These are phyloP conservation scores for Chouioia cunea DNA, from an alignment of 2,888 invertebrate species.

Conservation along the genomic window DNA sequence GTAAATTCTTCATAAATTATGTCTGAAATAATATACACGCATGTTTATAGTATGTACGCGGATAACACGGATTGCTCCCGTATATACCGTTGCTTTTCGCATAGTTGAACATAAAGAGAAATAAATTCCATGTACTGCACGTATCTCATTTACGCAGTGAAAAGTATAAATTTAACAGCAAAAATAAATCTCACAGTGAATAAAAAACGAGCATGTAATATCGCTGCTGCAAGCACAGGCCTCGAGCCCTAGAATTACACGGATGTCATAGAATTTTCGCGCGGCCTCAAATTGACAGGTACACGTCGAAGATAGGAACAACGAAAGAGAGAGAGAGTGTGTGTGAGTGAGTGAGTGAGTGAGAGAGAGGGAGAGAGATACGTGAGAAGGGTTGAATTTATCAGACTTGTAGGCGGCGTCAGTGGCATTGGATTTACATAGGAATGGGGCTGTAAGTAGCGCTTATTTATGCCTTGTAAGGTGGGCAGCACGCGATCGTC, in stretches of 20 bases:
- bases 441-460: slow-evolving; percentile 59
- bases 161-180: slow-evolving; percentile 10
- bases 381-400: slow-evolving; percentile 49
- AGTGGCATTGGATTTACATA: slow-evolving; percentile 55
- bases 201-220: neutral
- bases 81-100: slow-evolving; percentile 6
- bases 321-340: neutral
- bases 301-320: neutral
- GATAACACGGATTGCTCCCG: slow-evolving; percentile 5
- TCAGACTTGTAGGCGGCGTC: slow-evolving; percentile 47
- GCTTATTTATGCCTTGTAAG: slow-evolving; percentile 60
- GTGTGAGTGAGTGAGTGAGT: neutral
- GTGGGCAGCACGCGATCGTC: slow-evolving; percentile 56
- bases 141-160: slow-evolving; percentile 29
- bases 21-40: too few relatives aligned
- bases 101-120: slow-evolving; percentile 32
- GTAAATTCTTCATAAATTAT: too few relatives aligned
- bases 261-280: too few relatives aligned
- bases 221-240: too few relatives aligned
- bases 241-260: too few relatives aligned
- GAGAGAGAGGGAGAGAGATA: neutral
- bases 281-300: too few relatives aligned
- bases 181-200: slow-evolving; percentile 3
- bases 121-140: slow-evolving; percentile 25
- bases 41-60: too few relatives aligned